Evolutionary conservation across 2,888 invertebrate genomes (phyloP).

Genomic region (Melieria picta): DNA sequence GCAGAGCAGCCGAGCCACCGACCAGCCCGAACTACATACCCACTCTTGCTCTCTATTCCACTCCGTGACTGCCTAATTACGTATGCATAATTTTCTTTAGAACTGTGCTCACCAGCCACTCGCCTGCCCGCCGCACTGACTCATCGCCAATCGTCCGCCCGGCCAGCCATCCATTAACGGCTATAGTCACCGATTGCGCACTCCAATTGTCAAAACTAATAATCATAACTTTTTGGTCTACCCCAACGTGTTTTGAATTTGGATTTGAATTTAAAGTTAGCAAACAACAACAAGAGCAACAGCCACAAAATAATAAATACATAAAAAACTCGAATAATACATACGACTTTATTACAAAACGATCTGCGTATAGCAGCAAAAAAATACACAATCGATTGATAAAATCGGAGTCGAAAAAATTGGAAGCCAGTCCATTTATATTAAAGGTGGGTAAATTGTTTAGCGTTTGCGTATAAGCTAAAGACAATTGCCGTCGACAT

Average conservation of each 20-base stretch:
- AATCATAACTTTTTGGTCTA: constrained; percentile 1
- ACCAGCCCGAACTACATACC: neutral
- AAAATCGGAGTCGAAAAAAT: constrained; percentile 28
- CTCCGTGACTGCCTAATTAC: neutral
- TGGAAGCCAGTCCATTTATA: constrained; percentile 17
- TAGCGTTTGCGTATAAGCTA: too few species aligned
- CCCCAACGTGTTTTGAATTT: constrained; percentile 5
- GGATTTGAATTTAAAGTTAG: too few species aligned
- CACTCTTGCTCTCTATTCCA: too few species aligned
- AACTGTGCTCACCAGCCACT: neutral
- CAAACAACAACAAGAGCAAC: too few species aligned
- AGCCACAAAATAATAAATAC: neutral
- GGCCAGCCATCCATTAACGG: neutral
- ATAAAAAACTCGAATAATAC: neutral
- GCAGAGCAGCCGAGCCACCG: neutral
- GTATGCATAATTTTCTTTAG: neutral
- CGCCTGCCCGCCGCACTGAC: neutral
- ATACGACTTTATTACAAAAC: constrained; percentile 15
- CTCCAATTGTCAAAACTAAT: constrained; percentile 2
- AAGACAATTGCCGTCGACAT: too few species aligned
- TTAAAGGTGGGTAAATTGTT: constrained; percentile 11
- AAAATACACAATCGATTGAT: constrained; percentile 26
- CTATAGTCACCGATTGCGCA: neutral
- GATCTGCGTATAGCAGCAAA: constrained; percentile 27
- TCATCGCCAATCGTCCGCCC: neutral